phyloP scores from a whole-genome alignment of 2,888 invertebrate genomes.

The Pomacea canaliculata region DNA sequence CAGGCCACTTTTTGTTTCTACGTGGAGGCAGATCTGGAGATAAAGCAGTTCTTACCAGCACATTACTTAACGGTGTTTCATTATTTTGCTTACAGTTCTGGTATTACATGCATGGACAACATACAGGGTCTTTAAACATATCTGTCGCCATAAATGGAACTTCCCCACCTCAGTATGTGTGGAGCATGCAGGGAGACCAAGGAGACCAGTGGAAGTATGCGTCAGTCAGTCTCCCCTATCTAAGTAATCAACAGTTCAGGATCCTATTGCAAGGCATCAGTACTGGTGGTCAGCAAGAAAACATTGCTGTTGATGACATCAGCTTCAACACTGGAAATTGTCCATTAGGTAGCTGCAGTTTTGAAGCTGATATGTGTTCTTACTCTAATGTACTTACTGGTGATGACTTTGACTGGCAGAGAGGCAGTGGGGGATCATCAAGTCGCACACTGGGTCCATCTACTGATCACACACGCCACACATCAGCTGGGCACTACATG shows the following conservation, averaged over 20 bases:
- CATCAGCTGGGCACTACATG: slow-evolving; percentile 57
- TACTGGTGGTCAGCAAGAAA: slow-evolving; percentile 52
- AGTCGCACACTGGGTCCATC: slow-evolving; percentile 56
- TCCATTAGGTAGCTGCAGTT: slow-evolving; percentile 62
- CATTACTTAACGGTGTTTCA: slow-evolving; percentile 47
- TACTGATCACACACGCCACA: slow-evolving; percentile 54
- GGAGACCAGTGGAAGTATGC: slow-evolving; percentile 58
- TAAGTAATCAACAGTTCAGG: slow-evolving; percentile 24
- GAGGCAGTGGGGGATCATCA: slow-evolving; percentile 55
- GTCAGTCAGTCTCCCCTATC: slow-evolving; percentile 36
- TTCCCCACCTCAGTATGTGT: slow-evolving; percentile 34
- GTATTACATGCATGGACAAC: slow-evolving; percentile 66
- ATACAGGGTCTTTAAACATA: slow-evolving; percentile 59
- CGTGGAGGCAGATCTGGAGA: slow-evolving; percentile 49
- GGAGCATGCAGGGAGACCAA: slow-evolving; percentile 52
- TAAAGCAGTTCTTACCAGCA: slow-evolving; percentile 72
- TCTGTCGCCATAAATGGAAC: slow-evolving; percentile 44
- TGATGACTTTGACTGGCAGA: slow-evolving; percentile 65
- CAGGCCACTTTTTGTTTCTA: slow-evolving; percentile 68
- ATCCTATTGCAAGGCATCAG: slow-evolving; percentile 52
- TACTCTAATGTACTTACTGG: slow-evolving; percentile 49
- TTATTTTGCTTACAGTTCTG: slow-evolving; percentile 60
- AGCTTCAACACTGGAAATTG: slow-evolving; percentile 49
- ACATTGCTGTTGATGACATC: slow-evolving; percentile 67
- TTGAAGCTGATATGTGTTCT: slow-evolving; percentile 66